Evolutionary conservation across 2,113 vertebrate genomes (phyloP), one percentile per base, ranked within the genome.

Genomic region (Cervus canadensis): DNA sequence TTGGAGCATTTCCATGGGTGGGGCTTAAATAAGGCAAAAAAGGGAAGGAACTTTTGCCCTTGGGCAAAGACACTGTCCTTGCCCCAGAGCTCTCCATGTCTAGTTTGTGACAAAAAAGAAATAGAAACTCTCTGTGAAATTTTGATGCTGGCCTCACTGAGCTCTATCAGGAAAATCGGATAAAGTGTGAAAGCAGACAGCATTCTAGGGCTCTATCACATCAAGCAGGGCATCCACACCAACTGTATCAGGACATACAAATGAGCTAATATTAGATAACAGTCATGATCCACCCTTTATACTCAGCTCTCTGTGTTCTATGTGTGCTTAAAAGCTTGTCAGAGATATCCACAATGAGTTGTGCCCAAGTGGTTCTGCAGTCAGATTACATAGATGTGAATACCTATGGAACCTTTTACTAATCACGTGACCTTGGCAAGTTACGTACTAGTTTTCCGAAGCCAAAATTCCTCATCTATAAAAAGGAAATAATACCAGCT

Each of bases 1-100:
- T 96, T 16, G 82, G 97, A 96, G 13, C 56, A 84, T 93, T 98
- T 98, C 96, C 97, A 54, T 90, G 95, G 28, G 67, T 97, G 82
- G 74, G 25, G 96, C 76, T 97, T 96, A 98, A 97, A 74, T 56
- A 86, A 7, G 79, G 56, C 91, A 96, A 33, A 90, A 89, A 97
- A 81, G 64, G 83, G 88, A 97, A 36, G 45, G 60, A 79, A 91
- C 43, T 83, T 98, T 62, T 94, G 71, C 16, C 56, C 54, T 97
- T 97, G 87, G 85, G 97, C 79, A 89, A 23, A 94, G 81, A 93
- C 52, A 84, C 4, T 74, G 14, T 28, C n/a, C n/a, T 91, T 87
- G 91, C 92, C 92, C 59, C 91, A 89, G 89, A 92, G 33, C 17
- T 83, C 95, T 76, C 81, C 45, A 88, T 94, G 86, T 97, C 96